A percentile compares a stretch with the other conserved stretches of the same genome.
Conservation (phyloP, 2,888 invertebrate genomes). For the Trissolcus brochymenae region DNA sequence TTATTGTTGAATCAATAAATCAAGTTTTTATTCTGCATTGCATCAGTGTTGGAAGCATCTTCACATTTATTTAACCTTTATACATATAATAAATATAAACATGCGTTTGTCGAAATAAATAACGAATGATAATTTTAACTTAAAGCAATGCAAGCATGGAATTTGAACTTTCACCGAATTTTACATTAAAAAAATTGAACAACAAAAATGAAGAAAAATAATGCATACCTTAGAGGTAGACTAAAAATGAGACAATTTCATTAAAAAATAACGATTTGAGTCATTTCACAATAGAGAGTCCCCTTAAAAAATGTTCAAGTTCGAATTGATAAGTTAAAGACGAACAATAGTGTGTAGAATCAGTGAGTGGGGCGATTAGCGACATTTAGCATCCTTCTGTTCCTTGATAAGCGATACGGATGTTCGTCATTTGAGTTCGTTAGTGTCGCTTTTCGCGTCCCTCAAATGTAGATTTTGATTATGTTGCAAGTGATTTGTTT, state of each 20-base stretch:
- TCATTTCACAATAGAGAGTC: too few relatives aligned
- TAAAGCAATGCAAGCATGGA: too few relatives aligned
- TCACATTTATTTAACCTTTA: constrained; percentile 10
- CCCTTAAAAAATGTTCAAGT: constrained; percentile 12
- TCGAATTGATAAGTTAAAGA: neutral
- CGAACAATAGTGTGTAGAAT: constrained; percentile 17
- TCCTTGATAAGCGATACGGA: constrained; percentile 55
- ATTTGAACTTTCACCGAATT: too few relatives aligned
- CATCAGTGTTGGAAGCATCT: constrained; percentile 24
- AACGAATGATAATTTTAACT: too few relatives aligned
- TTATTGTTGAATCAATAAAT: constrained; percentile 36
- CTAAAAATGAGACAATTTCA: too few relatives aligned
- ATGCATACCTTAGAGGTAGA: too few relatives aligned
- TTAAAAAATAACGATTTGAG: too few relatives aligned
- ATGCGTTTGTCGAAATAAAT: too few relatives aligned
- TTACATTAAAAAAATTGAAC: too few relatives aligned
- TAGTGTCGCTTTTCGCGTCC: constrained; percentile 39
- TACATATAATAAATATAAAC: too few relatives aligned
- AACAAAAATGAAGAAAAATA: too few relatives aligned
- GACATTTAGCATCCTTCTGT: constrained; percentile 51
- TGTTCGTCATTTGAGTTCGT: constrained; percentile 52
- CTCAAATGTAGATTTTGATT: constrained; percentile 42
- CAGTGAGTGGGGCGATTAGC: constrained; percentile 45
- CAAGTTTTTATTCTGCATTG: constrained; percentile 27
- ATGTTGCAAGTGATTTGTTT: constrained; percentile 36